These are phyloP conservation scores for Fabriciana adippe DNA, from an alignment of 2,888 invertebrate genomes.

Conservation along the genomic window DNA sequence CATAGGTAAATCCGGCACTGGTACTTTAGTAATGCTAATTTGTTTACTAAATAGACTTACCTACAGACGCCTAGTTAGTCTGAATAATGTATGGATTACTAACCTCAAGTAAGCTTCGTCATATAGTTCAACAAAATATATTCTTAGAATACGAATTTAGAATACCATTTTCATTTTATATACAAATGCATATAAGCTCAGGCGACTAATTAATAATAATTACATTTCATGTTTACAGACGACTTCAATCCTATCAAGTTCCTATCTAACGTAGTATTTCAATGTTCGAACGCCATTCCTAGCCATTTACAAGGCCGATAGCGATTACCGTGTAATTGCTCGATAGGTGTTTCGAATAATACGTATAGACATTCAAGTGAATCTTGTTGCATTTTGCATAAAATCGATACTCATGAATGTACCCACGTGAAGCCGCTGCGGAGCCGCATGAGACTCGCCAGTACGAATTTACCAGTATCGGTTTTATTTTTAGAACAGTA, in stretches of 20 bases:
- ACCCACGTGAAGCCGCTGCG: constrained; percentile 56
- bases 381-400: constrained; percentile 82
- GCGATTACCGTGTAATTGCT: constrained; percentile 70
- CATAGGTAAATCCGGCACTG: no score
- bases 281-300: constrained; percentile 51
- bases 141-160: neutral
- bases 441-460: constrained; percentile 63
- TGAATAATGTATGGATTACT: constrained; percentile 4
- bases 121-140: constrained; percentile 1
- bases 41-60: neutral
- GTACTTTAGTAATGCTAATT: neutral
- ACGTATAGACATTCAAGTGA: constrained; percentile 73
- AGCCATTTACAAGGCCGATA: constrained; percentile 60
- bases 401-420: constrained; percentile 82
- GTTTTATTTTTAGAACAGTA: constrained; percentile 66
- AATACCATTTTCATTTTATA: no score
- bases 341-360: constrained; percentile 61
- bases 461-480: constrained; percentile 64
- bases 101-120: constrained; percentile 1
- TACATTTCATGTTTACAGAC: constrained; percentile 61
- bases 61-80: neutral
- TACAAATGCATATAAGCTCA: neutral
- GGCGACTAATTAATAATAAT: constrained; percentile 39
- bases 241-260: constrained; percentile 58
- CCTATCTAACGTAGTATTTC: constrained; percentile 55